phyloP scores from a whole-genome alignment of 2,888 invertebrate species.

The Gastracanthus pulcherrimus region DNA sequence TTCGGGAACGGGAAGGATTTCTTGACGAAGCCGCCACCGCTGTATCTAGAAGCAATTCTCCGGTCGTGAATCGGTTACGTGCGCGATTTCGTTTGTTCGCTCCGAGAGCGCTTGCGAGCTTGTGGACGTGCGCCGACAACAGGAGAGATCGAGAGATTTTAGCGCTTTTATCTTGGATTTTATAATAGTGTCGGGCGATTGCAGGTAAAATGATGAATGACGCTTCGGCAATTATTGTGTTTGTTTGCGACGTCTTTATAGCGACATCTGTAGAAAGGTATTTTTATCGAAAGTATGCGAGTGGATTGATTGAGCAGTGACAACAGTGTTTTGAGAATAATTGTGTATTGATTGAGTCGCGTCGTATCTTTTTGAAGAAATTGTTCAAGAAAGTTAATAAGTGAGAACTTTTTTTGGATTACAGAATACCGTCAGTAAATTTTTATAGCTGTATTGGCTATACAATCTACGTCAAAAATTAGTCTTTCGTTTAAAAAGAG shows the following conservation, averaged over 20 bases:
- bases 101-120: too few species aligned
- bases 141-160: too few species aligned
- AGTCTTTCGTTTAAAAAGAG: too few species aligned
- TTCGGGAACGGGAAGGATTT: constrained; percentile 81
- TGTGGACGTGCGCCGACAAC: too few species aligned
- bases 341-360: background rate
- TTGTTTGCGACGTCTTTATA: background rate
- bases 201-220: background rate
- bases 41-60: constrained; percentile 70
- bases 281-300: background rate
- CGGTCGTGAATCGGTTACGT: constrained; percentile 22
- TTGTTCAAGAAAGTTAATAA: background rate
- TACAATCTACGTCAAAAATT: too few species aligned
- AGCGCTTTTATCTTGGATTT: constrained; percentile 4
- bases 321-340: background rate
- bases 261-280: constrained; percentile 1
- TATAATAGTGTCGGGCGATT: background rate
- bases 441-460: too few species aligned
- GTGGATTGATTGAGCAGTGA: background rate
- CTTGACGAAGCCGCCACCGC: constrained; percentile 80
- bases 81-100: too few species aligned
- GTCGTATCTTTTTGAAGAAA: background rate
- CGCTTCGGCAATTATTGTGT: background rate
- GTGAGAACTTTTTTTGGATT: background rate
- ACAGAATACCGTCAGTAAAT: background rate